Conservation (phyloP, 2,888 invertebrate genomes). For the Hyalella azteca region DNA sequence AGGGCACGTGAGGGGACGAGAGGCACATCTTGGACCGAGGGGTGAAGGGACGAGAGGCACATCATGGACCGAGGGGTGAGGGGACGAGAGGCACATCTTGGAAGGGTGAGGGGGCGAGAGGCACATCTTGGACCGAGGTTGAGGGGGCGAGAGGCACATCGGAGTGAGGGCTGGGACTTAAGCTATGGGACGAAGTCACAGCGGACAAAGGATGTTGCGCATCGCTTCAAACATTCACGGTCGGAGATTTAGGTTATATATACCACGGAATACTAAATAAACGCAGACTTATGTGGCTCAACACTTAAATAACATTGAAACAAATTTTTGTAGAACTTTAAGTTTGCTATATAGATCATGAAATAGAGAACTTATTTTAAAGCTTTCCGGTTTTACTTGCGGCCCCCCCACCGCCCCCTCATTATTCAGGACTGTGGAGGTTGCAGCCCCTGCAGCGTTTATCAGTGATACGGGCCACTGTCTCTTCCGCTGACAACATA, state of each 20-base stretch:
- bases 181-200: no score
- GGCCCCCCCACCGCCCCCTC: neutral
- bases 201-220: no score
- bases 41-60: neutral
- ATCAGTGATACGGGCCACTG: neutral
- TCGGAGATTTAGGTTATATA: no score
- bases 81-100: neutral
- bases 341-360: neutral
- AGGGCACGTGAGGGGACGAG: neutral
- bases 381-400: neutral
- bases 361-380: neutral
- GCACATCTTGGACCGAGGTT: neutral
- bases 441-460: neutral
- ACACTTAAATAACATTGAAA: neutral
- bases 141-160: neutral
- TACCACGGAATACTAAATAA: no score
- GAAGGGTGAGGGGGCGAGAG: neutral
- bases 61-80: neutral
- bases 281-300: neutral
- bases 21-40: neutral
- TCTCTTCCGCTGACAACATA: neutral
- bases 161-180: neutral
- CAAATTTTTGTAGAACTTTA: neutral
- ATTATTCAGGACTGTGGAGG: neutral
- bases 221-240: no score